These are phyloP conservation scores for Drosophila sordidapex DNA, from an alignment of 2,888 invertebrate genomes.

Conservation along the genomic window DNA sequence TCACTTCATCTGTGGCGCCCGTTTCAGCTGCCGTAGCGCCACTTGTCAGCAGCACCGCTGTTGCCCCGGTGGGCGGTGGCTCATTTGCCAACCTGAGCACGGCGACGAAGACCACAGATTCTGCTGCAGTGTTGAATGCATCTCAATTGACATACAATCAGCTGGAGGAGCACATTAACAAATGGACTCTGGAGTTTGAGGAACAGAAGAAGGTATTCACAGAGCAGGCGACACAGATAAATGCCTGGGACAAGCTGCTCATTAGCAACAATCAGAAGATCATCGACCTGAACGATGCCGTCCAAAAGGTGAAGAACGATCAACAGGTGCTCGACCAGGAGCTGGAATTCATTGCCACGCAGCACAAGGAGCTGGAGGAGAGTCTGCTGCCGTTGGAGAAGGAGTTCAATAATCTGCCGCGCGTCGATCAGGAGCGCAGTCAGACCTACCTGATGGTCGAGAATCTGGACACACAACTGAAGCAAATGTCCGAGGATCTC, in stretches of 20 bases:
- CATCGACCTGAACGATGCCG: conserved; percentile 92
- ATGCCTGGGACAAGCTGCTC: conserved; percentile 96
- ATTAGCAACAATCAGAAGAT: conserved; percentile 97
- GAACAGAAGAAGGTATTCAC: conserved; percentile 97
- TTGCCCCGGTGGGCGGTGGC: conserved; percentile 32
- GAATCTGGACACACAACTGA: conserved; percentile 95
- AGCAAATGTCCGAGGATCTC: conserved; percentile 97
- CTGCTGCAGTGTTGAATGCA: conserved; percentile 84
- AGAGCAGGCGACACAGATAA: conserved; percentile 97
- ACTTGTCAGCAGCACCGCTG: conserved; percentile 30
- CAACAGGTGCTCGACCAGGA: conserved; percentile 96
- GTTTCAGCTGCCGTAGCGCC: conserved; percentile 39
- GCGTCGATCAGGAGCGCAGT: conserved; percentile 94
- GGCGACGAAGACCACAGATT: conserved; percentile 79
- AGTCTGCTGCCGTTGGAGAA: conserved; percentile 94
- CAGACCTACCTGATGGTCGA: conserved; percentile 96
- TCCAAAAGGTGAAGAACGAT: conserved; percentile 95
- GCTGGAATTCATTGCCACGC: conserved; percentile 95
- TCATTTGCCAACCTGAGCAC: conserved; percentile 78
- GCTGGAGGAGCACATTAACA: conserved; percentile 95
- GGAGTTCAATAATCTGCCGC: conserved; percentile 88
- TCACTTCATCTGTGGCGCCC: conserved; percentile 40
- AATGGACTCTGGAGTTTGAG: conserved; percentile 96
- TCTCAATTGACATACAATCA: conserved; percentile 91
- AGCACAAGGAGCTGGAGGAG: conserved; percentile 96